phyloP scores from a whole-genome alignment of 2,113 vertebrate genomes.

The Crotalus viridis region DNA sequence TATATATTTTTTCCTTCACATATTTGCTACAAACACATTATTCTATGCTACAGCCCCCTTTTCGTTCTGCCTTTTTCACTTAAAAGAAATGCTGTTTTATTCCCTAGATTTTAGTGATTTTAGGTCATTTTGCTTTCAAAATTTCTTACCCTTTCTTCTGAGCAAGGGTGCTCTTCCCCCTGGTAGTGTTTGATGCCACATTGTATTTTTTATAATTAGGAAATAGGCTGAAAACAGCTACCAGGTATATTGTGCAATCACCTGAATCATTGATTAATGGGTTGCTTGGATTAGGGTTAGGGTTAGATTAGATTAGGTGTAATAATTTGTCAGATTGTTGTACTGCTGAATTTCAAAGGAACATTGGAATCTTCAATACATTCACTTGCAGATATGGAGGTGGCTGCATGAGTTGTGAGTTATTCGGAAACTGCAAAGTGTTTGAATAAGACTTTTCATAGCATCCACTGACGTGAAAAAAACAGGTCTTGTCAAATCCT shows the following conservation, averaged over 20 bases:
- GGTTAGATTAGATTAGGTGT: not conserved
- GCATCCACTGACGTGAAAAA: not conserved
- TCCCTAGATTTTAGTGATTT: not conserved
- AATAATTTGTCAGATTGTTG: not conserved
- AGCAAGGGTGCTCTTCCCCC: not conserved
- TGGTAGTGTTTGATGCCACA: not conserved
- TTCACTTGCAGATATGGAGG: not conserved
- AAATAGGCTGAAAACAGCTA: not conserved
- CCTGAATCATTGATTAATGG: not conserved
- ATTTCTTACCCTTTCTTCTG: not conserved
- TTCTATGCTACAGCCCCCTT: not conserved
- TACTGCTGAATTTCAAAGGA: not conserved
- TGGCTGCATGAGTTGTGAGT: not conserved
- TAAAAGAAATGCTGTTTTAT: not conserved
- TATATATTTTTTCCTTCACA: not conserved
- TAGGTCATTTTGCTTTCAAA: not conserved
- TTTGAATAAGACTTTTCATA: not conserved
- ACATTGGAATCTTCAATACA: not conserved
- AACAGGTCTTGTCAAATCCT: not conserved
- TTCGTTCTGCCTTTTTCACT: not conserved
- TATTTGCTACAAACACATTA: not conserved
- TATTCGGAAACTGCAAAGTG: not conserved
- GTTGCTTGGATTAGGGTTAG: not conserved
- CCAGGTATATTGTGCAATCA: not conserved
- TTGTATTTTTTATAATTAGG: not conserved